Base-by-base conservation (phyloP, 2,888 invertebrate species). In the Polyommatus iphigenia region DNA sequence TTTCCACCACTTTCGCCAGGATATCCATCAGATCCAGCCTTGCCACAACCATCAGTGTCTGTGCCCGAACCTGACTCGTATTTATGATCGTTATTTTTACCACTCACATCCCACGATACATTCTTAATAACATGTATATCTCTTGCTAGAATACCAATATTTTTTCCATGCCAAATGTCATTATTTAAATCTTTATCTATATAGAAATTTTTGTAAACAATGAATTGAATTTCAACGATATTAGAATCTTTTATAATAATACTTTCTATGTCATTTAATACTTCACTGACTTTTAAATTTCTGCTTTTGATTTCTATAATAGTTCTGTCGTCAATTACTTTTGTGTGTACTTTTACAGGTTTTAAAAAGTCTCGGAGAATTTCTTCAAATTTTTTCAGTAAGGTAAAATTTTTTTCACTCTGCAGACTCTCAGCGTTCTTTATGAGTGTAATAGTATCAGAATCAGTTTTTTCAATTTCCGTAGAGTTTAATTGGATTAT, bases 1-100 rank as follows among this genome's bases (percentile, higher is more conserved):
- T 77, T 77, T 71, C 77, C 77, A n/a, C 77, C 77, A 71, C 77
- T 77, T 54, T 77, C 77, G 5, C 77, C 77, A 59, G 77, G 36
- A 57, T 77, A 57, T 72, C 77, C 77, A 54, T 77, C 77, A 7
- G 41, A 36, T 57, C 77, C 77, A 32, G 59, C 36, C 50, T 59
- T 57, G 36, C 77, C 77, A 50, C 29, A 13, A 57, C 72, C 77
- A 57, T 72, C 72, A 24, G 72, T 36, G 13, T 77, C 77, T 20
- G 36, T 57, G 36, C 57, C 72, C 10, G 77, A 72, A 29, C 18
- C 41, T 73, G 72, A 36, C 20, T 36, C 29, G 29, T 73, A 78
- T 59, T 78, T 20, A 24, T 54, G 54, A 20, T 57, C 59, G 41
- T 41, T 46, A 46, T 72, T 46, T 73, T 78, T 36, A 18, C 77